Evolutionary conservation across 2,113 vertebrate genomes (phyloP).

Genomic region (Rousettus leschenaultii): DNA sequence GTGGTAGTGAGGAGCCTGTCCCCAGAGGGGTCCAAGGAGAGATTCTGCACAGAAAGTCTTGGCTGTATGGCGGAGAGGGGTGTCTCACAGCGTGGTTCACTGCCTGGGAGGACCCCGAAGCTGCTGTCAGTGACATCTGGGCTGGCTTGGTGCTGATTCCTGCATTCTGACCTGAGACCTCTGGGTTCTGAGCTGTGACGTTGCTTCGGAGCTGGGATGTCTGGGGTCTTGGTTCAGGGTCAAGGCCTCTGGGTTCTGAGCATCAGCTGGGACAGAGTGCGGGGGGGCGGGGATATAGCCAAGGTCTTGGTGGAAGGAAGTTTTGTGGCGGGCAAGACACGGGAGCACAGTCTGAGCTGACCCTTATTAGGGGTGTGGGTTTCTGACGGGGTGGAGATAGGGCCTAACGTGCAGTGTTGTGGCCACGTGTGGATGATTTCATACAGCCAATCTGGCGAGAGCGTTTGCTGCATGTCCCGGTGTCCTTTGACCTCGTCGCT

Average conservation of each 20-base stretch:
- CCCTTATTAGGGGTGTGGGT: constrained; percentile 34
- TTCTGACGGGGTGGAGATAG: not conserved
- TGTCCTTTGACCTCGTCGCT: constrained; percentile 59
- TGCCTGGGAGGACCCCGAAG: not conserved
- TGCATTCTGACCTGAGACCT: constrained; percentile 46
- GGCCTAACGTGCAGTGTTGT: not conserved
- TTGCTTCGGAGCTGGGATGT: constrained; percentile 19
- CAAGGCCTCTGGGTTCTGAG: constrained; percentile 38
- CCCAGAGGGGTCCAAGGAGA: not conserved
- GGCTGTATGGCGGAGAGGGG: not conserved
- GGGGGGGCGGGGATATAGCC: not conserved
- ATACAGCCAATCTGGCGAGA: constrained; percentile 55
- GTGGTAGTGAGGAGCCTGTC: not conserved
- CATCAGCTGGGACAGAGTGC: not conserved
- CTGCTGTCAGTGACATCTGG: not conserved
- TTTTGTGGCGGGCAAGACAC: accelerated
- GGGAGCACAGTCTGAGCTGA: not conserved
- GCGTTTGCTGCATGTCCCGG: not conserved
- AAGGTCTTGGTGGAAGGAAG: not conserved
- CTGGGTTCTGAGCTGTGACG: constrained; percentile 44
- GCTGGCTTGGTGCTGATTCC: not conserved
- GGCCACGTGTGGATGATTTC: not conserved
- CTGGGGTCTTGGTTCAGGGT: constrained; percentile 31
- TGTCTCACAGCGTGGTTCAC: not conserved
- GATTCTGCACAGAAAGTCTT: not conserved